These are phyloP conservation scores for Tetrapedia diversipes DNA, from an alignment of 2,888 invertebrate genomes.

Conservation along the genomic window DNA sequence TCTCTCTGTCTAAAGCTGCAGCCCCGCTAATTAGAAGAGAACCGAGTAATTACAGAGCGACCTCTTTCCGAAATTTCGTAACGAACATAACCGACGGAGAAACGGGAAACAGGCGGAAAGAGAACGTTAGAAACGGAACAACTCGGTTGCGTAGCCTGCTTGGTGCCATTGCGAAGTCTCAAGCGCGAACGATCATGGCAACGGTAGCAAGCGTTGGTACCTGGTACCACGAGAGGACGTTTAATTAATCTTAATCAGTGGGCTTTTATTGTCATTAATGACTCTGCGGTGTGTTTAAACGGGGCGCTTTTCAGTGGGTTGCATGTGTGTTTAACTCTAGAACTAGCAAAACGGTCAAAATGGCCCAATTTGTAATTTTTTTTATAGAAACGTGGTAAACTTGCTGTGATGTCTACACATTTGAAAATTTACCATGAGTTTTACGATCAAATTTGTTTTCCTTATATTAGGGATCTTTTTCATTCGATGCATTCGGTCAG, in stretches of 20 bases:
- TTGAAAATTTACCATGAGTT: no score
- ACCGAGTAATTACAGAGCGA: constrained; percentile 52
- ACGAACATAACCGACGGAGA: constrained; percentile 6
- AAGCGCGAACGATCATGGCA: constrained; percentile 35
- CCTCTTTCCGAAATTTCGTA: constrained; percentile 38
- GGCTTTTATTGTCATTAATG: constrained; percentile 52
- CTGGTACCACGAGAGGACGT: constrained; percentile 19
- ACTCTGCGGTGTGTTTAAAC: constrained; percentile 35
- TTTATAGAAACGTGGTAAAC: no score
- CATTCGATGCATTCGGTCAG: no score
- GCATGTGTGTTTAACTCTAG: constrained; percentile 17
- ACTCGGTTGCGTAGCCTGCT: no score
- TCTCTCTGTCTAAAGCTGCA: constrained; percentile 54
- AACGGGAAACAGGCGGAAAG: no score
- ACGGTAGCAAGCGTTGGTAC: constrained; percentile 19
- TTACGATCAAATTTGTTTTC: no score
- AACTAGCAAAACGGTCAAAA: no score
- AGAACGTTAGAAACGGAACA: background rate
- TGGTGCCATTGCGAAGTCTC: background rate
- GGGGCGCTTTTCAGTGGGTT: constrained; percentile 16
- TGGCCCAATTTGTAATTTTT: no score
- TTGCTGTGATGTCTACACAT: no score
- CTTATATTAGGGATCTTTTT: no score
- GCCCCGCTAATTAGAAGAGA: constrained; percentile 57
- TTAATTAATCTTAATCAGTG: constrained; percentile 56